Evolutionary conservation across 2,888 invertebrate species (phyloP), one percentile per base, ranked within the genome.

Genomic region (Lissocephala sabroskyi): DNA sequence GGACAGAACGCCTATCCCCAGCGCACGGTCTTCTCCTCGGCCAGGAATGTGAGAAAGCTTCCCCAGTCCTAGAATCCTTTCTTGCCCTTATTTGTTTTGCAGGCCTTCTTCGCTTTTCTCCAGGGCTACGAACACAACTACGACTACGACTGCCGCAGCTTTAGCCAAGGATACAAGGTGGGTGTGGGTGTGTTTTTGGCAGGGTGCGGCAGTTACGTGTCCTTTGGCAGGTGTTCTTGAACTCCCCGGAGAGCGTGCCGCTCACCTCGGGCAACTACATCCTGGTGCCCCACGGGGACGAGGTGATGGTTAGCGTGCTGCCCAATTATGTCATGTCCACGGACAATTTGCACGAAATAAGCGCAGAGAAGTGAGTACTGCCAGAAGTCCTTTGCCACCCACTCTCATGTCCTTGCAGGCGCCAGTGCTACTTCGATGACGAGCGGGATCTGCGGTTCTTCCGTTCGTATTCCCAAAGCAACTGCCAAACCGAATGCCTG

Each of bases 241-340:
- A 82, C 51, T 82, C 82, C 41, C 83, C 82, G 1, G 80, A 83
- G 73, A 82, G 82, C 47, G 80, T 80, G 14, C 82, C 83, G 3
- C 56, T 82, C 18, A 82, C 82, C n/a, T 65, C 81, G 1, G 80
- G 78, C 45, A 83, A 83, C 62, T 82, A 82, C 39, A 79, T 83
- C 29, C 54, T 83, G 43, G 76, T 82, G 41, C 80, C 82, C 2
- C 82, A 83, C 36, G 80, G 79, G 14, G 70, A 81, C 78, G 91
- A 91, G 81, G 87, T 91, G 2, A 87, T 90, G 13, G 89, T 91
- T 3, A 88, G 89, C 13, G 88, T 91, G 14, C 88, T 90, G 82
- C 91, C 92, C 4, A 89, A 90, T 74, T 91, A 91, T 88, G 90
- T 91, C 87, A 89, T 89, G 9, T 91, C 91, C 0, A 89, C 90